These are phyloP conservation scores for Epicauta chinensis DNA, from an alignment of 1,140 invertebrate genomes.

Conservation along the genomic window DNA sequence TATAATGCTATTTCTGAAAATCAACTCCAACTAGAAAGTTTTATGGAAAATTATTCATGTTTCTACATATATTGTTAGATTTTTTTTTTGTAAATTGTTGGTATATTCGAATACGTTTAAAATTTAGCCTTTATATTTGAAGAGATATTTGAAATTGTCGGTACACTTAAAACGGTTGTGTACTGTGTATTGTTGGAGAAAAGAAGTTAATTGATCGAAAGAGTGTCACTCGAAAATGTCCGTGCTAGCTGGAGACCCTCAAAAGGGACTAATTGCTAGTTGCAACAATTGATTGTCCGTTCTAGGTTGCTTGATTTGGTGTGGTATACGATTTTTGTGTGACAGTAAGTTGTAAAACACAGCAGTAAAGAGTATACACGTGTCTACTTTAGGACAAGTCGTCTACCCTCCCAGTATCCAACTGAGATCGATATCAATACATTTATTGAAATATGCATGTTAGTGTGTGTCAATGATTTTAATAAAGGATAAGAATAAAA, in stretches of 20 bases:
- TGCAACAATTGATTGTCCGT: conserved; percentile 13
- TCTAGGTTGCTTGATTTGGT: not conserved
- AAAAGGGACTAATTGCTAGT: conserved; percentile 18
- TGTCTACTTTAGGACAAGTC: conserved; percentile 11
- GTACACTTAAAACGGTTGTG: too few relatives aligned
- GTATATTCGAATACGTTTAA: too few relatives aligned
- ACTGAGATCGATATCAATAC: conserved; percentile 11
- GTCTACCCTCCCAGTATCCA: conserved; percentile 10
- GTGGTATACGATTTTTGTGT: conserved; percentile 2
- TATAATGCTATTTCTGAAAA: too few relatives aligned
- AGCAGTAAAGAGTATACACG: conserved; percentile 15
- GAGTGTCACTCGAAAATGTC: conserved; percentile 23
- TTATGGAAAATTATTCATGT: too few relatives aligned
- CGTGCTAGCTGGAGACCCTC: conserved; percentile 19
- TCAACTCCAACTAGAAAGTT: too few relatives aligned
- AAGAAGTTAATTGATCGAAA: conserved; percentile 20
- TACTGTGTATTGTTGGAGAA: not conserved
- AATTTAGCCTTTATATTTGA: too few relatives aligned
- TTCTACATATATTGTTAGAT: too few relatives aligned
- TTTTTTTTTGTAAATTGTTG: not conserved
- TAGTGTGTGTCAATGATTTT: too few relatives aligned
- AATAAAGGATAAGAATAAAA: too few relatives aligned
- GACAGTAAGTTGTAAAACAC: conserved; percentile 14
- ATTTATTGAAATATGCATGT: conserved; percentile 12
- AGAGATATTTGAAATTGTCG: too few relatives aligned